Percentiles rank a stretch among this genome's conserved stretches.
These are phyloP conservation scores for Hypomecis punctinalis DNA, from an alignment of 2,888 invertebrate species.

Conservation along the genomic window DNA sequence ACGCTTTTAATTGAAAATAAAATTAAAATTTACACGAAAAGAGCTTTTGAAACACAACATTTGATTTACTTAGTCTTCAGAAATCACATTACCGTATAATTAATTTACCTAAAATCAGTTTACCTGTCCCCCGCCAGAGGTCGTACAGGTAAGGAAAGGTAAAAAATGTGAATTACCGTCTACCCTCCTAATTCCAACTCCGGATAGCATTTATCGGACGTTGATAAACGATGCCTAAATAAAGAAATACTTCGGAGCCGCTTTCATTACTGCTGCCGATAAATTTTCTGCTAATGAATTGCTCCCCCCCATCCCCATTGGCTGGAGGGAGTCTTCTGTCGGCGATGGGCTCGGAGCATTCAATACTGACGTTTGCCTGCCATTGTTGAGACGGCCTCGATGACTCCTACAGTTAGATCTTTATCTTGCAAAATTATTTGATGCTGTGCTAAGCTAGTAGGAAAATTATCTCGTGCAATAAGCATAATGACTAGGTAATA, in stretches of 20 bases:
- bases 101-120: background rate
- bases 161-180: constrained; percentile 40
- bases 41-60: too few relatives aligned
- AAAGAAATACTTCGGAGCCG: constrained; percentile 50
- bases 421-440: background rate
- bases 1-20: too few relatives aligned
- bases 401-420: background rate
- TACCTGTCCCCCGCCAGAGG: background rate
- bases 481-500: too few relatives aligned
- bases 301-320: constrained; percentile 10
- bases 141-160: constrained; percentile 5
- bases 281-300: constrained; percentile 44
- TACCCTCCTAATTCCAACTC: constrained; percentile 34
- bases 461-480: too few relatives aligned
- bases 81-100: too few relatives aligned
- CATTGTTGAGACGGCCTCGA: constrained; percentile 10
- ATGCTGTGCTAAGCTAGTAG: too few relatives aligned
- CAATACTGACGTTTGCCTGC: constrained; percentile 31
- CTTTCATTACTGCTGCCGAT: constrained; percentile 45
- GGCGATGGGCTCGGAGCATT: constrained; percentile 27
- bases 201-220: constrained; percentile 41
- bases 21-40: too few relatives aligned
- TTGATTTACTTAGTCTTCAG: too few relatives aligned
- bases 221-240: constrained; percentile 56
- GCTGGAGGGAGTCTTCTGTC: background rate